These are phyloP conservation scores for Morpho deidamia DNA, from an alignment of 2,888 invertebrate genomes.

Conservation along the genomic window DNA sequence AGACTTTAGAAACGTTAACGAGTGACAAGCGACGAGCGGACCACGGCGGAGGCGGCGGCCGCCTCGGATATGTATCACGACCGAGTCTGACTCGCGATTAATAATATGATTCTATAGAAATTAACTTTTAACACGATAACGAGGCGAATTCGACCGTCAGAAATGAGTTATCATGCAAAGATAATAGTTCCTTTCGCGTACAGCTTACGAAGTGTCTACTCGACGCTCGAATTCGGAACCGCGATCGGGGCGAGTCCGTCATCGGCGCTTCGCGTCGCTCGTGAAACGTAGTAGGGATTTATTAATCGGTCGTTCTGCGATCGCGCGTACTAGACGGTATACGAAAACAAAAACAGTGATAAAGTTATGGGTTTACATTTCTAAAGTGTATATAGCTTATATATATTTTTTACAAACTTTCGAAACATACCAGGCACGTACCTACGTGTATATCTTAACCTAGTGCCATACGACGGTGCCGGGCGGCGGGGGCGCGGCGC, in stretches of 20 bases:
- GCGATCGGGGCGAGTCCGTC: too few relatives aligned
- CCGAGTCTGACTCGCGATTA: background rate
- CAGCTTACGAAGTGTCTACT: too few relatives aligned
- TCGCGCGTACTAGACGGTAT: conserved; percentile 20
- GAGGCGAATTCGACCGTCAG: conserved; percentile 17
- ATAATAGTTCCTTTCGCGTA: conserved; percentile 22
- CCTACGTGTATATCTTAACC: conserved; percentile 18
- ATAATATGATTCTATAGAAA: conserved; percentile 15
- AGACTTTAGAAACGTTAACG: conserved; percentile 64
- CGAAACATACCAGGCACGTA: conserved; percentile 15
- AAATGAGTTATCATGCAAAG: conserved; percentile 9
- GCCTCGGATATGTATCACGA: too few relatives aligned
- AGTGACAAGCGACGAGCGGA: conserved; percentile 33
- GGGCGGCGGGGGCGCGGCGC: conserved; percentile 3
- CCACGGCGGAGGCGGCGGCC: conserved; percentile 3
- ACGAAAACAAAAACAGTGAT: conserved; percentile 24
- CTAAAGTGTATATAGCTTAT: conserved; percentile 27
- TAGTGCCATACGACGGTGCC: conserved; percentile 17
- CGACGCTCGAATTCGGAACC: too few relatives aligned
- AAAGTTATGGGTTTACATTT: conserved; percentile 35
- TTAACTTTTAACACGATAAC: conserved; percentile 23
- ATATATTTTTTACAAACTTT: conserved; percentile 36
- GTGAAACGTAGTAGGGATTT: conserved; percentile 32
- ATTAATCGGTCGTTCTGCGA: conserved; percentile 41
- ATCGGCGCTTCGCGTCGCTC: too few relatives aligned